Percentiles rank a stretch among this genome's conserved stretches.
These are phyloP conservation scores for Hydra vulgaris DNA, from an alignment of 30 jellyfish, hydroid and myxozoan species.

Conservation along the genomic window DNA sequence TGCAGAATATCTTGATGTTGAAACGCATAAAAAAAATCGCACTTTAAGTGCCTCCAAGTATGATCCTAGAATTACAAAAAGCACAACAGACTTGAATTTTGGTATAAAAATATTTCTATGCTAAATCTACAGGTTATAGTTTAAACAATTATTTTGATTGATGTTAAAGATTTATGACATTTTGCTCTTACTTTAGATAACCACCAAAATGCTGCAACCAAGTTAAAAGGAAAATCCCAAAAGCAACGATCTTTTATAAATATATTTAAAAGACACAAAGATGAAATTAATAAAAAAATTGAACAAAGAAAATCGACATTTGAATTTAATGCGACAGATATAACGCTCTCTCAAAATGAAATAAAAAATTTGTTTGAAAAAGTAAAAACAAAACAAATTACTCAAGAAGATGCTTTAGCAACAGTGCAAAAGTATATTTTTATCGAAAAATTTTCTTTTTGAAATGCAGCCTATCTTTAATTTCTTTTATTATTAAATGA, in stretches of 20 bases:
- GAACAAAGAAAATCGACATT: not conserved
- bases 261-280: constrained; percentile 7
- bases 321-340: constrained; percentile 57
- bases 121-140: no score
- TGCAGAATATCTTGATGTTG: constrained; percentile 68
- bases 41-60: constrained; percentile 64
- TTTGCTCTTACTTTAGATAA: no score
- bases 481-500: no score
- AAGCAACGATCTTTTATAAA: constrained; percentile 12
- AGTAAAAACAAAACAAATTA: constrained; percentile 58
- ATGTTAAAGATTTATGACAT: no score
- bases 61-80: constrained; percentile 76
- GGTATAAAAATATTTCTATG: constrained; percentile 10
- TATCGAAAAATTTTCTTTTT: not conserved
- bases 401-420: constrained; percentile 59
- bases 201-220: not conserved
- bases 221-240: not conserved
- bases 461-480: no score
- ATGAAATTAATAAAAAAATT: not conserved
- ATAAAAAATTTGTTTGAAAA: constrained; percentile 37
- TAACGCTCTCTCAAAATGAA: constrained; percentile 44
- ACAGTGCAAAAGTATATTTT: constrained; percentile 41
- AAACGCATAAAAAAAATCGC: constrained; percentile 42
- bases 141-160: no score
- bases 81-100: constrained; percentile 75